A percentile compares a stretch with the other conserved stretches of the same genome.
These are phyloP conservation scores for Pseudorectes ferrugineus DNA, from an alignment of 2,113 vertebrate genomes.

Conservation along the genomic window DNA sequence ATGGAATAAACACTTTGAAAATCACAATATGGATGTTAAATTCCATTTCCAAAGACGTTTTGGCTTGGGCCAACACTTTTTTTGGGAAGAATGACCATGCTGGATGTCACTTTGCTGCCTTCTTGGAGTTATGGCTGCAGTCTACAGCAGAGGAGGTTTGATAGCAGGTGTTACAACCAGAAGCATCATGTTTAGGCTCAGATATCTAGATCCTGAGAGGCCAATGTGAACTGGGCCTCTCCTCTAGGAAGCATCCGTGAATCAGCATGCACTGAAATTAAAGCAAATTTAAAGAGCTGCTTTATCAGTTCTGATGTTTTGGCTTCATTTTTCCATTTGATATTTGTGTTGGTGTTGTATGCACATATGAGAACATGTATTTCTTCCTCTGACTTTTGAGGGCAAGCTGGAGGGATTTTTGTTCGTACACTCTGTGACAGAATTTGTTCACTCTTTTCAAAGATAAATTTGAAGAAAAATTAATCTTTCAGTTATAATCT, in stretches of 20 bases:
- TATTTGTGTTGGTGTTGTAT: background rate
- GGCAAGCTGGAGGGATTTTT: background rate
- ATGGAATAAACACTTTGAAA: background rate
- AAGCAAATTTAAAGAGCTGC: background rate
- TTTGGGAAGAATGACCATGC: background rate
- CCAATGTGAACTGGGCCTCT: background rate
- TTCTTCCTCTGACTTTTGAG: background rate
- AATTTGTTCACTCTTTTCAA: background rate
- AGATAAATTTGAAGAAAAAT: background rate
- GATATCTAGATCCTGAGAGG: background rate
- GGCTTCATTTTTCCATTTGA: background rate
- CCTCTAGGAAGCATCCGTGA: background rate
- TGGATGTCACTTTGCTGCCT: background rate
- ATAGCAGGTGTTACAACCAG: background rate
- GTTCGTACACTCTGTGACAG: background rate
- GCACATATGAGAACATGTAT: background rate
- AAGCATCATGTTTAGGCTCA: background rate
- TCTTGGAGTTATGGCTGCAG: background rate
- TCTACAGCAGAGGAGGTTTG: background rate
- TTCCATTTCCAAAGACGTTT: background rate
- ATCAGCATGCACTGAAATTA: background rate
- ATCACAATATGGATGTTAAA: background rate
- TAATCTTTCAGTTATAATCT: background rate
- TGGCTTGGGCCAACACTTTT: background rate
- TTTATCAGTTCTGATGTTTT: background rate